A percentile compares a stretch with the other conserved stretches of the same genome.
phyloP scores from a whole-genome alignment of 2,888 invertebrate genomes.

The Reticulitermes lucifugus region DNA sequence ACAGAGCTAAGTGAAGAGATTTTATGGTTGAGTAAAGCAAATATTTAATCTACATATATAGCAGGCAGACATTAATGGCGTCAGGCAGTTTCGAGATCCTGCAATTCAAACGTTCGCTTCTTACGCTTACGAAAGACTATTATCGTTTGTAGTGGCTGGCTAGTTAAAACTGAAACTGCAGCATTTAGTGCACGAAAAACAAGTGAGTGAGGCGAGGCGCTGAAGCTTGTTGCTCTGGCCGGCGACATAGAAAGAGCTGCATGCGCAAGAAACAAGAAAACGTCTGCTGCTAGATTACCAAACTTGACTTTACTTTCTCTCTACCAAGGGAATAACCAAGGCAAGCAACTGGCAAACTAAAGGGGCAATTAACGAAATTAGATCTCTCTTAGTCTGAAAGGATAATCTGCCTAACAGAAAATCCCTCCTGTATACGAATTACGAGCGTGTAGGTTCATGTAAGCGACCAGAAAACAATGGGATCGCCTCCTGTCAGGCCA shows the following conservation, averaged over 20 bases:
- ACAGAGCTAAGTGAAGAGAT: too few species aligned
- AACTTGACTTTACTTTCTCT: slow-evolving; percentile 35
- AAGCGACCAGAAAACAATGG: not conserved
- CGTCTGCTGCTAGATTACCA: slow-evolving; percentile 18
- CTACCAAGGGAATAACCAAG: slow-evolving; percentile 35
- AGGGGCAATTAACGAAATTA: slow-evolving; percentile 50
- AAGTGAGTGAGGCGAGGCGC: slow-evolving; percentile 11
- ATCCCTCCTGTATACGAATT: slow-evolving; percentile 39
- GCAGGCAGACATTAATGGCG: too few species aligned
- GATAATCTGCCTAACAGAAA: slow-evolving; percentile 45
- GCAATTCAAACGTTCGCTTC: not conserved
- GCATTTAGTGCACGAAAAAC: slow-evolving; percentile 23
- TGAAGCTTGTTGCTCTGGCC: slow-evolving; percentile 12
- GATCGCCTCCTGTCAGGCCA: not conserved
- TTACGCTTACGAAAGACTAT: not conserved
- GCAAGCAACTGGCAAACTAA: slow-evolving; percentile 43
- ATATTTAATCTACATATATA: too few species aligned
- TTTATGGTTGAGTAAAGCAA: too few species aligned
- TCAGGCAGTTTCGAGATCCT: too few species aligned
- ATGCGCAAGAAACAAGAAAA: slow-evolving; percentile 16
- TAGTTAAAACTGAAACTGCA: slow-evolving; percentile 19
- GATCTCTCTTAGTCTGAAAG: slow-evolving; percentile 50
- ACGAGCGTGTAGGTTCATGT: not conserved
- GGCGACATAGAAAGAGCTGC: slow-evolving; percentile 17
- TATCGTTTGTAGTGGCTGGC: slow-evolving; percentile 11